Evolutionary conservation across 2,113 vertebrate species (phyloP).

Genomic region (Syngnathoides biaculeatus): DNA sequence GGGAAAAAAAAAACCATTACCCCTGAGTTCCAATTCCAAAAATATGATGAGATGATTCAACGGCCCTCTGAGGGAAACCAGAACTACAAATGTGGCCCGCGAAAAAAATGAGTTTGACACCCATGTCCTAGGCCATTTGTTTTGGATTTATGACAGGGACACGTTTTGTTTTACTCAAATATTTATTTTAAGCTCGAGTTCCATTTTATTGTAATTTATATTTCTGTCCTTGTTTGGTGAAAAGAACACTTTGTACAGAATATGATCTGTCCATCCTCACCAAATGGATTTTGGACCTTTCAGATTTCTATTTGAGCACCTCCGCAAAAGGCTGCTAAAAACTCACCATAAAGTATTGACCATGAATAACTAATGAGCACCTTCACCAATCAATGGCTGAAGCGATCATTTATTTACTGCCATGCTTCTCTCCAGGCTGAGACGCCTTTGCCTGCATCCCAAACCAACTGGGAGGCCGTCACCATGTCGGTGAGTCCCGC

Average conservation of each 20-base stretch:
- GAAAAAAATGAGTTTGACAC: no score
- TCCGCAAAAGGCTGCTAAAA: not conserved
- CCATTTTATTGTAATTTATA: no score
- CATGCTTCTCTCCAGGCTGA: slow-evolving; percentile 31
- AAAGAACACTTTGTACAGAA: not conserved
- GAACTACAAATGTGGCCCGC: no score
- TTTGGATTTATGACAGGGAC: no score
- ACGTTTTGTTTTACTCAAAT: no score
- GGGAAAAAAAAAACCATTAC: no score
- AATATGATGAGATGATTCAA: no score
- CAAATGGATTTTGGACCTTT: not conserved
- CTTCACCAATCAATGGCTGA: not conserved
- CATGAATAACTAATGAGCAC: not conserved
- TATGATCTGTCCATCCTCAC: not conserved
- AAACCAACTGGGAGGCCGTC: slow-evolving; percentile 57
- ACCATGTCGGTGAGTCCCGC: slow-evolving; percentile 47
- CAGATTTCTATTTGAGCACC: not conserved
- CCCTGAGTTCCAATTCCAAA: no score
- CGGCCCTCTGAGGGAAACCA: no score
- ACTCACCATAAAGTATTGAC: not conserved
- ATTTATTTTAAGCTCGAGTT: not conserved
- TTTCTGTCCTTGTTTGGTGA: not conserved
- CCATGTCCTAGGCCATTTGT: no score
- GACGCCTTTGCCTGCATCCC: slow-evolving; percentile 38
- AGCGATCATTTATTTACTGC: slow-evolving; percentile 12